These are phyloP conservation scores for Aramus guarauna DNA, from an alignment of 2,113 vertebrate species.

Conservation along the genomic window DNA sequence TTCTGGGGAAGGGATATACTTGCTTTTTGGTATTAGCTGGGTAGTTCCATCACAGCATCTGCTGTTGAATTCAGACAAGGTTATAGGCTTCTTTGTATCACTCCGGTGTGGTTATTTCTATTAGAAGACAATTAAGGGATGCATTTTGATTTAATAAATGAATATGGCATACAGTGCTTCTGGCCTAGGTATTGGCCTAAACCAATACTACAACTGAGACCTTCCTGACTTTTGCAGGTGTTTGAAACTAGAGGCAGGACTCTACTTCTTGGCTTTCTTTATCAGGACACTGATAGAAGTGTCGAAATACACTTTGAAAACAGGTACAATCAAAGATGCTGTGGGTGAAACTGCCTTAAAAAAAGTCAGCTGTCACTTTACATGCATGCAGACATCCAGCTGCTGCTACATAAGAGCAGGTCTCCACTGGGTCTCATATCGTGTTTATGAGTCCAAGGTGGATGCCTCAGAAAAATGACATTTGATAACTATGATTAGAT, in stretches of 20 bases:
- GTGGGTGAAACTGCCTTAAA: neutral
- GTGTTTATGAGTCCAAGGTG: accelerated
- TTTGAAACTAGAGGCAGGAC: neutral
- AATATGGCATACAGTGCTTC: neutral
- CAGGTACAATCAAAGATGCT: neutral
- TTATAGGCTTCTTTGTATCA: neutral
- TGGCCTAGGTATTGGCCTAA: neutral
- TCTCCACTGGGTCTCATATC: neutral
- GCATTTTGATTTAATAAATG: neutral
- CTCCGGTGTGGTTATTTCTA: neutral
- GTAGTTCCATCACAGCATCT: neutral
- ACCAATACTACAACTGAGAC: neutral
- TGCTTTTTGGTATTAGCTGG: neutral
- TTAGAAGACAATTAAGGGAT: neutral
- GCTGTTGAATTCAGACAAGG: neutral
- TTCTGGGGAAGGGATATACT: neutral
- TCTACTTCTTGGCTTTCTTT: neutral
- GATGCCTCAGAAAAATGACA: neutral
- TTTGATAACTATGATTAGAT: neutral
- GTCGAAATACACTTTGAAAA: neutral
- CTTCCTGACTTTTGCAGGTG: neutral
- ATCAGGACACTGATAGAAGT: too few species aligned
- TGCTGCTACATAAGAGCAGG: neutral
- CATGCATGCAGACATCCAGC: neutral
- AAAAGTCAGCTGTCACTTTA: neutral